Base-by-base conservation (phyloP, 1,140 invertebrate genomes). In the Mamestra configurata region DNA sequence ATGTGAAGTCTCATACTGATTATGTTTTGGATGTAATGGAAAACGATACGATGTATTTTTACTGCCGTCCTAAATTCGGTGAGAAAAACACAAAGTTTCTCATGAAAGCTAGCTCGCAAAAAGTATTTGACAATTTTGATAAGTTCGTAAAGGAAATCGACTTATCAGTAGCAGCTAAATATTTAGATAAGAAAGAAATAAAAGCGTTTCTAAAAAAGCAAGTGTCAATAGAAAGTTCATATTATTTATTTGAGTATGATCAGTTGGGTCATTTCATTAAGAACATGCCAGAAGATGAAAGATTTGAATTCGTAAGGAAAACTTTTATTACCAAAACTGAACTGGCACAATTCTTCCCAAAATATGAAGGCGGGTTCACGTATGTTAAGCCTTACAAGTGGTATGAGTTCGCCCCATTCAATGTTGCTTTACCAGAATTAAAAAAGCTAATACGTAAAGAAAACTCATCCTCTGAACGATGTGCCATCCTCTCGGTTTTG, bases 381-480 rank as follows among this genome's bases (percentile, higher is more conserved):
- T 18, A n/a, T 18, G 5, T 35, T 35, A 61, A 35, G 8, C 31
- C 18, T 20, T 27, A 71, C 57, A 15, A 68, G 51, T 93, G 91
- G 90, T 93, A 90, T 82, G 64, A 78, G 53, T 88, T 84, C 77
- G 87, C 88, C 6, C 82, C 88, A n/a, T 93, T 91, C 75, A 66
- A 82, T 27, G 84, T 43, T 7, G 91, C 92, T 6, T 88, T 92
- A 75, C n/a, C 13, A 3, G 85, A 90, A 31, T 73, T 93, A 55
- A 89, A 86, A 72, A 87, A 89, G 79, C 40, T 89, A 5, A 89
- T 93, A 66, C 79, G 75, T 2, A 35, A 76, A 1, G 89, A 92
- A 81, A 89, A 87, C 4, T 84, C 81, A 66, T 85, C 88, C 7
- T 40, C 7, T 53, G 86, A 92, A 78, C 86, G 89, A 76, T 82